A percentile compares a stretch with the other conserved stretches of the same genome.
Evolutionary conservation across 2,888 invertebrate genomes (phyloP).

Genomic region (Tryphoninae sp.): DNA sequence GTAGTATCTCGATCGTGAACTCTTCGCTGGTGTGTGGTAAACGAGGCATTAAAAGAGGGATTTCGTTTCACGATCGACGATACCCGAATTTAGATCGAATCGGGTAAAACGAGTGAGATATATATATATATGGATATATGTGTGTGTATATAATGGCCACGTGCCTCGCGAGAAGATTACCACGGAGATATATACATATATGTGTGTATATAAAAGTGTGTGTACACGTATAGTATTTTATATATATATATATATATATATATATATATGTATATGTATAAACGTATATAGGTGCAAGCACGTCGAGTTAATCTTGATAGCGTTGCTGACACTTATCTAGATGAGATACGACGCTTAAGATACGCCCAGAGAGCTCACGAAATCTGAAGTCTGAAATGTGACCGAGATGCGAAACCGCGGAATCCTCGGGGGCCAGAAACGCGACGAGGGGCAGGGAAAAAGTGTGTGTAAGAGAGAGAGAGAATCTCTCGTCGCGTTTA

Average conservation of each 20-base stretch:
- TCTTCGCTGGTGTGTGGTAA: constrained; percentile 9
- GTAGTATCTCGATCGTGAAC: not conserved
- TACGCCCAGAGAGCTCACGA: constrained; percentile 72
- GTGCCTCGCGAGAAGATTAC: constrained; percentile 74
- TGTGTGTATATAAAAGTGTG: constrained; percentile 30
- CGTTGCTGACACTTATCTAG: constrained; percentile 75
- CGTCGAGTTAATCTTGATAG: constrained; percentile 78
- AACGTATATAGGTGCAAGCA: constrained; percentile 55
- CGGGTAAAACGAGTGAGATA: constrained; percentile 67
- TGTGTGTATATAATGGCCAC: constrained; percentile 61
- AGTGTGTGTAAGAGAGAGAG: not conserved
- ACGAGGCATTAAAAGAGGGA: constrained; percentile 62
- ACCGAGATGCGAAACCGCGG: constrained; percentile 72
- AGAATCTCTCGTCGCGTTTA: constrained; percentile 1
- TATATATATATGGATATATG: constrained; percentile 22
- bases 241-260: constrained; percentile 63
- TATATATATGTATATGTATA: constrained; percentile 61
- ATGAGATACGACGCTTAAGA: constrained; percentile 80
- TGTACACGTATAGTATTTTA: constrained; percentile 9
- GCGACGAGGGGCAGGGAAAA: not conserved
- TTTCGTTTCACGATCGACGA: constrained; percentile 70
- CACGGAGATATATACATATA: constrained; percentile 67
- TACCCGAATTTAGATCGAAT: constrained; percentile 77
- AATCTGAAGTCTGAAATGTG: constrained; percentile 78
- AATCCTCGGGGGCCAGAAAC: constrained; percentile 52